phyloP scores from a whole-genome alignment of 2,888 invertebrate genomes.

The Pomacea canaliculata region DNA sequence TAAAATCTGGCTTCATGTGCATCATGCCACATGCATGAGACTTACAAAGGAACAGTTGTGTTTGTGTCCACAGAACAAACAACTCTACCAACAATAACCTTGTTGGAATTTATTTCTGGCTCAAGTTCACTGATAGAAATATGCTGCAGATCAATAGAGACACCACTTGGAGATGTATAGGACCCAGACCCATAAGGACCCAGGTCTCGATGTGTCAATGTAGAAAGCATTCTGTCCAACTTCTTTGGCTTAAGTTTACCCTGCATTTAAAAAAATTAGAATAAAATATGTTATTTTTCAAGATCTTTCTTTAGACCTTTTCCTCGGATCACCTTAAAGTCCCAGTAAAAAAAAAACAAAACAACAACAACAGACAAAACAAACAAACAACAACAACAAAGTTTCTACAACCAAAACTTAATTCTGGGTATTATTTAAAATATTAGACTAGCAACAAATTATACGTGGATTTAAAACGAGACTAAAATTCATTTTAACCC shows the following conservation, averaged over 20 bases:
- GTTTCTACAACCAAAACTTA: too few relatives aligned
- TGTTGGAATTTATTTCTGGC: slow-evolving; percentile 77
- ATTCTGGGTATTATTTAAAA: too few relatives aligned
- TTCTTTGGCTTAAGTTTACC: slow-evolving; percentile 82
- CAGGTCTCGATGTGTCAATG: slow-evolving; percentile 72
- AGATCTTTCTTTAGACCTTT: neutral
- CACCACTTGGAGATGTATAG: slow-evolving; percentile 72
- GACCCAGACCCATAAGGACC: slow-evolving; percentile 78
- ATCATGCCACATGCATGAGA: too few relatives aligned
- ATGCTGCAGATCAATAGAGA: slow-evolving; percentile 73
- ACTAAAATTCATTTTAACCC: too few relatives aligned
- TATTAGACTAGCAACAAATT: too few relatives aligned
- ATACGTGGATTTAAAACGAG: too few relatives aligned
- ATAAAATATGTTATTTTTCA: too few relatives aligned
- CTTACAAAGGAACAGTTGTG: slow-evolving; percentile 29
- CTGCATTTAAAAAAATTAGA: slow-evolving; percentile 39
- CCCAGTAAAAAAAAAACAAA: neutral
- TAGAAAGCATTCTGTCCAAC: slow-evolving; percentile 78
- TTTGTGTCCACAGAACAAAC: slow-evolving; percentile 74
- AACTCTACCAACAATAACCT: slow-evolving; percentile 82
- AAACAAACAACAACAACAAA: too few relatives aligned
- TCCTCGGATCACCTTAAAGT: neutral
- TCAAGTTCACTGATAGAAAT: slow-evolving; percentile 74
- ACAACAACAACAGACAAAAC: too few relatives aligned
- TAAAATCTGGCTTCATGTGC: too few relatives aligned